Base-by-base conservation (phyloP, 2,113 vertebrate species). In the Barnardius zonarius region DNA sequence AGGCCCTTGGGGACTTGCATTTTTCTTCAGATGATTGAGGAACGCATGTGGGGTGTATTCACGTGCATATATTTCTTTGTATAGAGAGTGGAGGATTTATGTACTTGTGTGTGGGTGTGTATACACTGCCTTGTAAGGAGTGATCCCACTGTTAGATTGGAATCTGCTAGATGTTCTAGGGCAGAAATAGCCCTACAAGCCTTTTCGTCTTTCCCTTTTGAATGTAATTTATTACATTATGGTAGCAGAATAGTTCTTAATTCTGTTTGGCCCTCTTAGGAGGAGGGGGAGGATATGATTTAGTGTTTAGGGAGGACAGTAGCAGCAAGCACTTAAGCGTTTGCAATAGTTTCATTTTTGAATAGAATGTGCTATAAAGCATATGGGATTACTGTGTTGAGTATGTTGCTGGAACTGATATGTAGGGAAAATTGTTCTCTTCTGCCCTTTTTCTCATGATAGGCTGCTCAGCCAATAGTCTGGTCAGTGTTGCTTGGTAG, bases 71-170 rank as follows among this genome's bases (percentile, higher is more conserved):
- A 6, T 82, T 92, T 87, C n/a, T 80, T 90, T 78, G 39, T 82
- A 22, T 20, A 37, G 91, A 52, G 55, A 61, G 48, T 22, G 62
- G 49, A 52, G 31, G 57, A 33, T 86, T 90, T 77, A 61, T 70
- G 25, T 70, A 30, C 25, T 76, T 11, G 2, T 18, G n/a, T 62
- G 44, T 86, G 28, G 49, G 31, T 57, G 31, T 27, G 52, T 68
- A 35, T 75, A 64, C 51, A 74, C 76, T 44, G 64, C 76, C 72
- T 83, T 93, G 79, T 92, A 94, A 88, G 85, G 88, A 76, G n/a
- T 4, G 59, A 62, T 93, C 16, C 10, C 19, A 15, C 28, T 85
- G 25, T 66, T 92, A 25, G 44, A 39, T 57, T 85, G 54, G 31
- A 66, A 31, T 95, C 73, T 87, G 52, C 48, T 84, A 12, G 33